Percentiles rank a stretch among this genome's conserved stretches.
phyloP scores from a whole-genome alignment of 2,888 invertebrate genomes.

The Desoria tigrina region DNA sequence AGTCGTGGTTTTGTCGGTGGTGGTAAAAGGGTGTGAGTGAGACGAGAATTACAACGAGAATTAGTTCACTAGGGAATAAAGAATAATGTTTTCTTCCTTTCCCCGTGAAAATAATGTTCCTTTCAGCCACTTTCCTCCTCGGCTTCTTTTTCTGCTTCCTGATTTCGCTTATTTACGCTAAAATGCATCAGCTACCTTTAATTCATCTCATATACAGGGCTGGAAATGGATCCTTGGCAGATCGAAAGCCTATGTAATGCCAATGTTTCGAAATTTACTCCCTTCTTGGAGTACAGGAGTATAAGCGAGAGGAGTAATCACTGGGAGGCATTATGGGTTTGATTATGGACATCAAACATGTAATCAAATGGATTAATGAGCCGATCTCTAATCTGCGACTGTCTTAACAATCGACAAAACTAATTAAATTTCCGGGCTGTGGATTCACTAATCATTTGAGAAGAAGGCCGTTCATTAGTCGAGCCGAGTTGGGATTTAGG shows the following conservation, averaged over 20 bases:
- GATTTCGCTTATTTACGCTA: not conserved
- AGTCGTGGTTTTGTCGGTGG: no score
- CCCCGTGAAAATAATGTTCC: not conserved
- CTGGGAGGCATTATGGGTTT: not conserved
- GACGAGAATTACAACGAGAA: constrained; percentile 15
- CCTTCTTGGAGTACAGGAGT: no score
- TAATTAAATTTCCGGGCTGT: constrained; percentile 12
- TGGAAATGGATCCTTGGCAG: no score
- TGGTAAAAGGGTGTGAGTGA: constrained; percentile 12
- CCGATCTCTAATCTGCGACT: constrained; percentile 14
- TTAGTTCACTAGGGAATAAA: constrained; percentile 19
- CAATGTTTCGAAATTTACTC: no score
- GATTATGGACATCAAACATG: constrained; percentile 1
- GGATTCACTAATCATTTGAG: not conserved
- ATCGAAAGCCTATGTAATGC: no score
- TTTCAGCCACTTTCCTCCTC: constrained; percentile 7
- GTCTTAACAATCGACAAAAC: constrained; percentile 11
- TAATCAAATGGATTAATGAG: constrained; percentile 19
- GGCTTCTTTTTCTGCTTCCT: constrained; percentile 6
- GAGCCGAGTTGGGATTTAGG: no score
- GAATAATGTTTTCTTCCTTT: constrained; percentile 16
- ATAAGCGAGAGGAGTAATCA: not conserved
- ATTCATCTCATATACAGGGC: not conserved
- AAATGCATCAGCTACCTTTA: not conserved
- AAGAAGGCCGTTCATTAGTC: not conserved